Percentiles rank a stretch among this genome's conserved stretches.
phyloP scores from a whole-genome alignment of 2,888 invertebrate species.

The Chromoteleia sp. region DNA sequence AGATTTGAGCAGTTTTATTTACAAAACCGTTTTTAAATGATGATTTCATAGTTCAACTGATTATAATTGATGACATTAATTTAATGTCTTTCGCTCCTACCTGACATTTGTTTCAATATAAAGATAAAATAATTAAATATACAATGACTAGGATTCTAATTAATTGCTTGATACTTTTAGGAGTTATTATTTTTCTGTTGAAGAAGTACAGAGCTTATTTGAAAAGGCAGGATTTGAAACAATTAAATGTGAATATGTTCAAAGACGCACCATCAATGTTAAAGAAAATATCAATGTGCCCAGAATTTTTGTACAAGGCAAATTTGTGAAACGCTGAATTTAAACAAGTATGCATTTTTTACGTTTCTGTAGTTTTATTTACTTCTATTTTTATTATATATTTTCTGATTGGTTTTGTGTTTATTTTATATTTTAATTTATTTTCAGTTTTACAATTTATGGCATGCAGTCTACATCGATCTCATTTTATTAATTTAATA shows the following conservation, averaged over 20 bases:
- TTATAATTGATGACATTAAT: conserved; percentile 60
- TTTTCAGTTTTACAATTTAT: no score
- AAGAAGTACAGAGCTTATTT: conserved; percentile 89
- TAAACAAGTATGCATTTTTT: conserved; percentile 2
- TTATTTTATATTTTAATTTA: neutral
- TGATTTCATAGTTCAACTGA: conserved; percentile 72
- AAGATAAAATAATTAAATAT: neutral
- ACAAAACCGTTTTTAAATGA: conserved; percentile 42
- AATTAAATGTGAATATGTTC: conserved; percentile 90
- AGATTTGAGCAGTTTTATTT: neutral
- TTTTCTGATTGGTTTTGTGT: no score
- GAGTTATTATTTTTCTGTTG: conserved; percentile 92
- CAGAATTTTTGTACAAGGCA: conserved; percentile 96
- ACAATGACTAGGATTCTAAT: neutral
- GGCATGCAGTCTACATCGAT: no score
- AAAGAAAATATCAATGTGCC: conserved; percentile 97
- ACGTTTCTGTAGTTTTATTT: neutral
- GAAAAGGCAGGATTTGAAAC: conserved; percentile 89
- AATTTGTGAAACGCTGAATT: conserved; percentile 87
- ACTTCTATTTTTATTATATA: no score
- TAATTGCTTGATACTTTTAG: conserved; percentile 84
- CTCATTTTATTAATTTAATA: no score
- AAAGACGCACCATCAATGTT: conserved; percentile 95
- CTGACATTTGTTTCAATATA: conserved; percentile 47
- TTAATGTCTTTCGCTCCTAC: conserved; percentile 71